phyloP scores from a whole-genome alignment of 2,113 vertebrate species.

The Genyomyrus donnyi region DNA sequence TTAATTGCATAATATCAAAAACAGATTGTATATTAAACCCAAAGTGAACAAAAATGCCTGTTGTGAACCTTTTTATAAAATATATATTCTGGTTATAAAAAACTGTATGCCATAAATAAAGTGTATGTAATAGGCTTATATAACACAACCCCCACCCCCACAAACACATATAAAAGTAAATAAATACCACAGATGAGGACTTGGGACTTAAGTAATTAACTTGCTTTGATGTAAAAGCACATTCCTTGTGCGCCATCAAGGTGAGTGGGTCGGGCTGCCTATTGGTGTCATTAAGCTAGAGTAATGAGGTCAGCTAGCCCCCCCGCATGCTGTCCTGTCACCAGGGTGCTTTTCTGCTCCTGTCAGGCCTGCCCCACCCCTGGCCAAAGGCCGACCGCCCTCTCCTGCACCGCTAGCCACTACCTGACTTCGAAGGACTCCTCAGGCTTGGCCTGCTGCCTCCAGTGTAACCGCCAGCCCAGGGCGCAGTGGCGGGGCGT shows the following conservation, averaged over 20 bases:
- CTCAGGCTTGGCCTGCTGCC: not conserved
- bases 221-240: conserved; percentile 74
- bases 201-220: conserved; percentile 83
- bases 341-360: conserved; percentile 35
- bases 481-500: too few species aligned
- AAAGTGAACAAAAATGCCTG: not conserved
- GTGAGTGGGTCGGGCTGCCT: conserved; percentile 72
- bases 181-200: conserved; percentile 69
- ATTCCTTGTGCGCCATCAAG: conserved; percentile 78
- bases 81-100: not conserved
- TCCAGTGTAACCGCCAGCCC: not conserved
- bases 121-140: not conserved
- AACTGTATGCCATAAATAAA: not conserved
- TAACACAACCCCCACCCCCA: not conserved
- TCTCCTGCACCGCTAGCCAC: not conserved
- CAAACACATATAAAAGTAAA: not conserved
- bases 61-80: not conserved
- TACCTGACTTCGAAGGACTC: not conserved
- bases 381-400: not conserved
- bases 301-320: conserved; percentile 77
- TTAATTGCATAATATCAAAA: not conserved
- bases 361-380: not conserved
- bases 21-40: not conserved
- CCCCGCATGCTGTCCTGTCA: conserved; percentile 58
- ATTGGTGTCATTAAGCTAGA: conserved; percentile 83